phyloP scores from a whole-genome alignment of 2,888 invertebrate genomes.

The Alviniconcha strummeri region DNA sequence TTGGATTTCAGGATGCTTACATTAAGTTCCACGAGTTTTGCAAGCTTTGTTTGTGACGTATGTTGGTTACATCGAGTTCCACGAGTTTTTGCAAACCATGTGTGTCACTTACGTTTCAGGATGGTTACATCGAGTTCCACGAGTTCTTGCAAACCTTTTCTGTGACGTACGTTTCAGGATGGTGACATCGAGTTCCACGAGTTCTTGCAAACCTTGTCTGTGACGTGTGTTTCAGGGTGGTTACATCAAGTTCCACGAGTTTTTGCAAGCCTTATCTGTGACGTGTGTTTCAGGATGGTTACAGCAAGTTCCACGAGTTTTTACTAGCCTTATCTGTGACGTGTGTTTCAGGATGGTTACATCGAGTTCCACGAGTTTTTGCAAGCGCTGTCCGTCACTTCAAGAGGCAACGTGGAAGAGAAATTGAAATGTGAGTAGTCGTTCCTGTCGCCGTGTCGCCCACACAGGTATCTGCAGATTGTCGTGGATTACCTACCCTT shows the following conservation, averaged over 20 bases:
- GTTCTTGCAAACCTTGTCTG: background rate
- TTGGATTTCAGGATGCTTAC: no score
- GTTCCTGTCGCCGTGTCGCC: no score
- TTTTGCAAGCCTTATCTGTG: background rate
- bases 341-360: constrained; percentile 89
- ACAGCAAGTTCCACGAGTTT: constrained; percentile 87
- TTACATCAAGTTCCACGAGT: background rate
- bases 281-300: constrained; percentile 88
- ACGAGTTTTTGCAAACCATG: background rate
- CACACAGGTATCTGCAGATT: no score
- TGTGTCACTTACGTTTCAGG: background rate
- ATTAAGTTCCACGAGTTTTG: no score
- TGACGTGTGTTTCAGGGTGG: background rate
- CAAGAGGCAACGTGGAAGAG: constrained; percentile 97
- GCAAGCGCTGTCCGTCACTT: constrained; percentile 97
- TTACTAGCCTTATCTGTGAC: background rate
- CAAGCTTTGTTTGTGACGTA: background rate
- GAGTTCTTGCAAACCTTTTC: background rate
- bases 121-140: background rate
- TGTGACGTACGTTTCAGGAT: background rate
- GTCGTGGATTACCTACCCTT: no score
- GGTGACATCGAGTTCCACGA: background rate
- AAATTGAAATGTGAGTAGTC: constrained; percentile 91
- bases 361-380: constrained; percentile 99
- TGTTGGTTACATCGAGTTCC: background rate